These are phyloP conservation scores for Xenops minutus DNA, from an alignment of 2,797 vertebrate species.

Conservation along the genomic window DNA sequence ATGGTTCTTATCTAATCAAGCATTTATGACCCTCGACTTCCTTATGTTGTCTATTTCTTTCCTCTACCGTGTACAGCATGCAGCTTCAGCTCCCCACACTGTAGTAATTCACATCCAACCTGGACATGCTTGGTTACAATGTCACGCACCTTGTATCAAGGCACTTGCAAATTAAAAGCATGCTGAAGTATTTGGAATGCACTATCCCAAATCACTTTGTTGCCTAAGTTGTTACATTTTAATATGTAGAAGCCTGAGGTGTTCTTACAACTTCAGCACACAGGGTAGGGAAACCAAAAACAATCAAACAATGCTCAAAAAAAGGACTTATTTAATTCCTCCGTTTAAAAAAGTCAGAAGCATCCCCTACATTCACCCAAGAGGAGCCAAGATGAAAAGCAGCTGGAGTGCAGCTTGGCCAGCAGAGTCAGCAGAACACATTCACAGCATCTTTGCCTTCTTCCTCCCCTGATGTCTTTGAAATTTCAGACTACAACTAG, in stretches of 20 bases:
- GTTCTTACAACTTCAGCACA: neutral
- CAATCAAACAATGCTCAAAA: neutral
- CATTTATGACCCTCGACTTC: neutral
- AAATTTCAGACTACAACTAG: neutral
- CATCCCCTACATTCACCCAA: neutral
- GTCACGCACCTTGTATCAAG: neutral
- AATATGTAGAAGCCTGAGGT: neutral
- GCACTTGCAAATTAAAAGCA: neutral
- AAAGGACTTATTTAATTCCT: neutral
- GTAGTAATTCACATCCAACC: neutral
- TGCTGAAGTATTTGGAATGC: neutral
- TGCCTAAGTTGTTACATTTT: neutral
- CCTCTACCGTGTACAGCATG: neutral
- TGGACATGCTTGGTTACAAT: fast-evolving
- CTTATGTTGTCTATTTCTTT: fast-evolving
- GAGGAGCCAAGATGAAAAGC: neutral
- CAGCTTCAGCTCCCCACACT: neutral
- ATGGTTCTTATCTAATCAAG: neutral
- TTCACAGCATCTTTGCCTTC: neutral
- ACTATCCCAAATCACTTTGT: neutral
- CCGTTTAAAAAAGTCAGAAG: neutral
- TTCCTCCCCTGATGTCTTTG: neutral
- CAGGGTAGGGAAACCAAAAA: fast-evolving
- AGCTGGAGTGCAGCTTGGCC: neutral
- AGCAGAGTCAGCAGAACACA: neutral